Percentiles rank a stretch among this genome's conserved stretches.
phyloP scores from a whole-genome alignment of 2,888 invertebrate species.

The Nysson spinosus region DNA sequence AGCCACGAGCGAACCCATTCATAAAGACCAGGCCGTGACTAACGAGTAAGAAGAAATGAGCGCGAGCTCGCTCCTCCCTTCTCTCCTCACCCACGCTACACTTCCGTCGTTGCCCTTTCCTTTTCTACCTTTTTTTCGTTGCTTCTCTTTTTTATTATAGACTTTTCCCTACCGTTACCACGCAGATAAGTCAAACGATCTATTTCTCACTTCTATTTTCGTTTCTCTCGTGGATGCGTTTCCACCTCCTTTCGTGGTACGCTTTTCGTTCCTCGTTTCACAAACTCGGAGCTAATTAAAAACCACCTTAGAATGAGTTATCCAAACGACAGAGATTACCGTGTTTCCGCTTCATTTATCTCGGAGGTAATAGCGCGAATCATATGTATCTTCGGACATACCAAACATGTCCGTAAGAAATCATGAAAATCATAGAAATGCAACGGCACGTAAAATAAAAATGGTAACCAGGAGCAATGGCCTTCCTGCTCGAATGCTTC shows the following conservation, averaged over 20 bases:
- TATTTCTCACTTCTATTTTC: conserved; percentile 26
- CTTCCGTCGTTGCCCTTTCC: conserved; percentile 30
- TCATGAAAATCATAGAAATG: conserved; percentile 32
- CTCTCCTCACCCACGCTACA: conserved; percentile 17
- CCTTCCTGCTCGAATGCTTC: conserved; percentile 51
- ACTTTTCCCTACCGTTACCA: conserved; percentile 46
- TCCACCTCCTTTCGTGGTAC: neutral
- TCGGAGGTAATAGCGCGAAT: conserved; percentile 9
- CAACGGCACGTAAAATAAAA: conserved; percentile 23
- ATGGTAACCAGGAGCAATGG: conserved; percentile 31
- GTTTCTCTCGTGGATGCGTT: conserved; percentile 18
- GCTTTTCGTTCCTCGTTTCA: neutral
- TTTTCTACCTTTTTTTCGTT: conserved; percentile 12
- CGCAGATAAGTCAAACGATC: conserved; percentile 59
- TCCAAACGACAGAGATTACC: neutral
- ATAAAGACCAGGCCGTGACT: conserved; percentile 73
- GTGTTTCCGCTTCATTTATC: conserved; percentile 9
- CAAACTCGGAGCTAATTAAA: conserved; percentile 38
- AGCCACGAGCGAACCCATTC: conserved; percentile 69
- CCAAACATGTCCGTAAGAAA: conserved; percentile 12
- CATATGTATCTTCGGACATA: neutral
- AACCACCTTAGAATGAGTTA: conserved; percentile 18
- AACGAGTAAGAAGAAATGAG: conserved; percentile 70
- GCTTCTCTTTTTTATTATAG: conserved; percentile 17
- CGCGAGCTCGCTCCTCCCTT: conserved; percentile 39